These are phyloP conservation scores for Parnassius orleans DNA, from an alignment of 2,888 invertebrate species.

Conservation along the genomic window DNA sequence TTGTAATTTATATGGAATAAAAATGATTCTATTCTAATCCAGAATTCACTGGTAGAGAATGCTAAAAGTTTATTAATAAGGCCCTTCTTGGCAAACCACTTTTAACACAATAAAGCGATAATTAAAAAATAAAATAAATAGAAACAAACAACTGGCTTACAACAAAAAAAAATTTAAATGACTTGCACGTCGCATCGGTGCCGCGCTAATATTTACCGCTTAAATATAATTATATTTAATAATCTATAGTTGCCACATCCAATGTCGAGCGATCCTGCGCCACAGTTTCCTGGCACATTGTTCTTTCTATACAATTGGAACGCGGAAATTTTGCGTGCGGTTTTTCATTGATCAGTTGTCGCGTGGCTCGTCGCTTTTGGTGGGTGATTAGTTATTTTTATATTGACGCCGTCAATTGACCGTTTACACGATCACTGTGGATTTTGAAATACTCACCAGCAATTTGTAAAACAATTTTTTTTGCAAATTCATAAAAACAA, in stretches of 20 bases:
- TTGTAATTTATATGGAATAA: too few species aligned
- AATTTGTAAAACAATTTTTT: neutral
- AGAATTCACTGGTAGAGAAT: too few species aligned
- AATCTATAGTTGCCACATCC: neutral
- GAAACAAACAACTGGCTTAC: neutral
- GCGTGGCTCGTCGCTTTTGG: neutral
- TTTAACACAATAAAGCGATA: too few species aligned
- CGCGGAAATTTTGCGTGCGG: conserved; percentile 18
- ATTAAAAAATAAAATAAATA: neutral
- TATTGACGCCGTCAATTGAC: neutral
- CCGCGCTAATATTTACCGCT: neutral
- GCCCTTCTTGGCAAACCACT: too few species aligned
- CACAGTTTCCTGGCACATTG: conserved; percentile 1
- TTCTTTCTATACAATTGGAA: conserved; percentile 10
- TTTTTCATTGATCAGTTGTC: conserved; percentile 22
- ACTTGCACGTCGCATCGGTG: neutral
- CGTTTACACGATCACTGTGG: too few species aligned
- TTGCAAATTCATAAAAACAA: neutral
- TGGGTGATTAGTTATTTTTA: neutral
- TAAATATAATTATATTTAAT: too few species aligned
- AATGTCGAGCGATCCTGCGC: neutral
- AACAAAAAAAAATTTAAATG: neutral
- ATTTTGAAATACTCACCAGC: too few species aligned
- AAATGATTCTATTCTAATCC: too few species aligned
- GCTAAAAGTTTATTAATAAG: too few species aligned